Base-by-base conservation (phyloP, 2,888 invertebrate genomes). In the Mystacides longicornis region DNA sequence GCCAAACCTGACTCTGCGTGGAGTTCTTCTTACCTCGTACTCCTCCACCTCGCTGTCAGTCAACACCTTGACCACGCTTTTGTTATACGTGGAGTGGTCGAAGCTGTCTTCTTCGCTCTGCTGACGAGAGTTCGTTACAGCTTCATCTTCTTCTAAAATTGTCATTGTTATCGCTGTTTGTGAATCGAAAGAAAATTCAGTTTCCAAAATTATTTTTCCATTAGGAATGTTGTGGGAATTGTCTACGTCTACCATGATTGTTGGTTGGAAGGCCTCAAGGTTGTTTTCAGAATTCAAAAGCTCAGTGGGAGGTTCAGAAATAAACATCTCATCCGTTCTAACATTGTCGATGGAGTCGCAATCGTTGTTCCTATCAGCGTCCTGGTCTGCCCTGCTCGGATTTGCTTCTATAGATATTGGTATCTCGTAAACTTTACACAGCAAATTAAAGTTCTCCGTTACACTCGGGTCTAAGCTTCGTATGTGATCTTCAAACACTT, bases 111-210 rank as follows among this genome's bases (percentile, higher is more conserved):
- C 66, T 58, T 65, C 67, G 46, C 65, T 76, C 60, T 74, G 73
- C 57, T 68, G 71, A n/a, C 63, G 63, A 23, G 33, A 20, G 9
- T 31, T 58, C 62, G 5, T 63, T 57, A 42, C 59, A 62, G 19
- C 62, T 50, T 51, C 60, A 52, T 79, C 81, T 65, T 86, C 85
- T 68, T 91, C 90, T 20, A 90, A 74, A 53, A 91, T 87, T 31
- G 89, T 86, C 89, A 90, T 89, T 0, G 88, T 90, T 31, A 91
- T 83, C 0, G 86, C 86, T 0, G 88, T 87, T 58, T 89, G 87
- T 14, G 88, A 83, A 66, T 87, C 84, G 61, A 91, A 84, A 65
- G 89, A 83, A 22, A 90, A 88, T 74, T 90, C 89, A 1, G 89
- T 89, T 71, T 90, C 90, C 64, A 90, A 78, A 48, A 90, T 87